Conservation (phyloP, 1,140 invertebrate genomes). For the Octopus bimaculoides region DNA sequence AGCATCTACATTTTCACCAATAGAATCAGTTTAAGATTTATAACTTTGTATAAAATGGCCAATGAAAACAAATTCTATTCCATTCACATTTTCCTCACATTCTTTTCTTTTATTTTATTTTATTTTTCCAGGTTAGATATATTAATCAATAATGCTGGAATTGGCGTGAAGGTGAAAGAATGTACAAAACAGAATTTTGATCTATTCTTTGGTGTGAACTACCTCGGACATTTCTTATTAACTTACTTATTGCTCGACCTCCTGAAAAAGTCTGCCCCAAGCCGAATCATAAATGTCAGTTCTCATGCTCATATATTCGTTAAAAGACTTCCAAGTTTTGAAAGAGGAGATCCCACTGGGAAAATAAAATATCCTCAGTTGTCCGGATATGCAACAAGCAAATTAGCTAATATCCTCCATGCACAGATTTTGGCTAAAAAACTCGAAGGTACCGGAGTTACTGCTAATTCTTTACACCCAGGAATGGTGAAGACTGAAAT, state of each 20-base stretch:
- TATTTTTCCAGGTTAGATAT: slow-evolving; percentile 39
- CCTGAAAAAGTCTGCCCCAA: slow-evolving; percentile 47
- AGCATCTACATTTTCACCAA: no score
- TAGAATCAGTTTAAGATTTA: no score
- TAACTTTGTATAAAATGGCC: no score
- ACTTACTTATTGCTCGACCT: slow-evolving; percentile 44
- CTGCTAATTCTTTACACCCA: slow-evolving; percentile 1
- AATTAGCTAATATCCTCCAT: slow-evolving; percentile 86
- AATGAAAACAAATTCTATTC: no score
- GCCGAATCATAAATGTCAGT: slow-evolving; percentile 38
- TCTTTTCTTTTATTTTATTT: slow-evolving; percentile 18
- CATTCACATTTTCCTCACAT: neutral
- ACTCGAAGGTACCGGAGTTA: slow-evolving; percentile 68
- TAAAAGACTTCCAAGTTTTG: slow-evolving; percentile 59
- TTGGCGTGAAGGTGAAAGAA: slow-evolving; percentile 29
- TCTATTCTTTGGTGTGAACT: slow-evolving; percentile 38
- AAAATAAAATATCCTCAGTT: slow-evolving; percentile 37
- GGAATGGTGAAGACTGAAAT: neutral
- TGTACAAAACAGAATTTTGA: slow-evolving; percentile 39
- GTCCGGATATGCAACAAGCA: slow-evolving; percentile 76
- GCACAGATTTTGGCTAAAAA: slow-evolving; percentile 75
- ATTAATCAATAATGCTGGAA: slow-evolving; percentile 44
- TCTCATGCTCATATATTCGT: slow-evolving; percentile 50
- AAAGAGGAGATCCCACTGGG: slow-evolving; percentile 71
- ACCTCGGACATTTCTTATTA: slow-evolving; percentile 48